Percentiles rank a stretch among this genome's conserved stretches.
Evolutionary conservation across 2,797 vertebrate species (phyloP).

Genomic region (Micrastur ruficollis): DNA sequence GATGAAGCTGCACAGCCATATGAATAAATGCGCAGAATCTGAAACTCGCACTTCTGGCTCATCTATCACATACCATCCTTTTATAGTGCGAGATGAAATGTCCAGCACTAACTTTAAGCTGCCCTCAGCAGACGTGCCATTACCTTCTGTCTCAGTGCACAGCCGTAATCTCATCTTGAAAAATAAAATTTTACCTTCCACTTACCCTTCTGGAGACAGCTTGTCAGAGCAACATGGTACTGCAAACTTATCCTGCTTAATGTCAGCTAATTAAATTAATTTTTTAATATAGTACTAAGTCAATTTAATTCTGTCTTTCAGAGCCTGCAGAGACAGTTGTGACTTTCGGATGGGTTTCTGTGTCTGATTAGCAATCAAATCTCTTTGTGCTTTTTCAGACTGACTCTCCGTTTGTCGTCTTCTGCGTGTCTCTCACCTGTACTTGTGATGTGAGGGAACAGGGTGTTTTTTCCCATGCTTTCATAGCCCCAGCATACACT

Average conservation of each 20-base stretch:
- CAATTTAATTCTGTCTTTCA: slow-evolving; percentile 52
- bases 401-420: not conserved
- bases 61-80: not conserved
- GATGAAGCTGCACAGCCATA: not conserved
- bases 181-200: slow-evolving; percentile 13
- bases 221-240: slow-evolving; percentile 11
- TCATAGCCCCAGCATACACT: not conserved
- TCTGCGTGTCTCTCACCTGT: not conserved
- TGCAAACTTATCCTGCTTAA: slow-evolving; percentile 16
- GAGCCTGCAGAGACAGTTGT: slow-evolving; percentile 15
- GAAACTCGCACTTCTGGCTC: not conserved
- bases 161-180: not conserved
- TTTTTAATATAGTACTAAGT: slow-evolving; percentile 54
- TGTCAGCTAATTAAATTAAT: slow-evolving; percentile 49
- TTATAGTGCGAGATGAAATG: not conserved
- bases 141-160: not conserved
- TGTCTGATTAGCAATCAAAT: slow-evolving; percentile 30
- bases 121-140: not conserved
- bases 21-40: not conserved
- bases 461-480: not conserved
- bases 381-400: not conserved
- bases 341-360: slow-evolving; percentile 23
- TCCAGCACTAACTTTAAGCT: not conserved
- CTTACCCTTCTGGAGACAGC: slow-evolving; percentile 12
- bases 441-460: not conserved